Evolutionary conservation across 2,888 invertebrate genomes (phyloP).

Genomic region (Agonopterix heracliana): DNA sequence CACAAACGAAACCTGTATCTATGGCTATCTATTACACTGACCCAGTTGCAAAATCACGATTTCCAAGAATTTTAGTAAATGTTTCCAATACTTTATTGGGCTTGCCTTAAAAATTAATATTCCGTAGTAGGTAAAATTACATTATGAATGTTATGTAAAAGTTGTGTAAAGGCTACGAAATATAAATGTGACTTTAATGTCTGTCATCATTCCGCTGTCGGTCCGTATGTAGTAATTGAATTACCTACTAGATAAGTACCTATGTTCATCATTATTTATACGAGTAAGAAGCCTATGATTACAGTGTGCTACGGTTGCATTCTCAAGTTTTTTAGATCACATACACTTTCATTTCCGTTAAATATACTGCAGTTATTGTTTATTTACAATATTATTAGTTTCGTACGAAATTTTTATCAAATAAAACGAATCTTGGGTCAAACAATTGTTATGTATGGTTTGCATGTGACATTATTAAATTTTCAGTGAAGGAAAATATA

Average conservation of each 20-base stretch:
- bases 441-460: conserved; percentile 20
- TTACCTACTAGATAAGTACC: background rate
- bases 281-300: background rate
- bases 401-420: conserved; percentile 35
- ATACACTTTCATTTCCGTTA: conserved; percentile 21
- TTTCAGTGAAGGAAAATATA: too few species aligned
- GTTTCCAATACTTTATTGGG: conserved; percentile 6
- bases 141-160: conserved; percentile 6
- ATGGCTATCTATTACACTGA: conserved; percentile 45
- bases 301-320: background rate
- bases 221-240: background rate
- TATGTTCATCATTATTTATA: background rate
- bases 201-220: background rate
- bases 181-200: conserved; percentile 1
- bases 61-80: conserved; percentile 15
- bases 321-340: background rate
- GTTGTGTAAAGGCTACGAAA: conserved; percentile 4
- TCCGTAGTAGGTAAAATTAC: conserved; percentile 1
- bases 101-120: conserved; percentile 6
- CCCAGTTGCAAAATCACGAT: conserved; percentile 53
- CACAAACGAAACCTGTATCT: conserved; percentile 49
- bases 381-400: conserved; percentile 29
- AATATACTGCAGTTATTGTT: conserved; percentile 15
- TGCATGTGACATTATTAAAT: too few species aligned
- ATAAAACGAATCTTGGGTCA: conserved; percentile 34